Percentiles rank a stretch among this genome's conserved stretches.
These are phyloP conservation scores for Macrophya alboannulata DNA, from an alignment of 2,888 invertebrate species.

Conservation along the genomic window DNA sequence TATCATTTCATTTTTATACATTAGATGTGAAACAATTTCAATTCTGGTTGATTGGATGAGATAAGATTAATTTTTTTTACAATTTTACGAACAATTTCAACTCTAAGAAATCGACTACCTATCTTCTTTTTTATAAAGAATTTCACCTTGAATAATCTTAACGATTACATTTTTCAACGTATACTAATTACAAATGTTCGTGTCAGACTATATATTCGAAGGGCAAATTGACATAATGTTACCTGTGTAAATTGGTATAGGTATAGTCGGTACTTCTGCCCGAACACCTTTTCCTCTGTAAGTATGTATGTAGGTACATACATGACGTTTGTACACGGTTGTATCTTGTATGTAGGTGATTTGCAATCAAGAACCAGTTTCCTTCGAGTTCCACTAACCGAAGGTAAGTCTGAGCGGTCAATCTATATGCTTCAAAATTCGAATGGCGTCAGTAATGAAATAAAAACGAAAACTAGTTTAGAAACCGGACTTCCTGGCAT, in stretches of 20 bases:
- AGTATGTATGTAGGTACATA: background rate
- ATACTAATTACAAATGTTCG: background rate
- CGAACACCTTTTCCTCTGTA: background rate
- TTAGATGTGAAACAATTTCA: background rate
- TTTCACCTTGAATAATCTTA: too few species aligned
- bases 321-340: background rate
- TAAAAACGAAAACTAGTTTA: conserved; percentile 5
- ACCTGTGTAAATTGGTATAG: background rate
- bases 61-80: background rate
- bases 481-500: background rate
- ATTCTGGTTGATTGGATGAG: background rate
- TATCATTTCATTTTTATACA: background rate
- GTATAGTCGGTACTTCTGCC: background rate
- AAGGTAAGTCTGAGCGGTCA: conserved; percentile 14
- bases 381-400: conserved; percentile 11
- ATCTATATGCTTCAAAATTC: background rate
- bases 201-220: background rate
- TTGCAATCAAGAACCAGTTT: conserved; percentile 46
- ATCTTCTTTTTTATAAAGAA: background rate
- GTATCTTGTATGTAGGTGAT: conserved; percentile 5
- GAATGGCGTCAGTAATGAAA: background rate
- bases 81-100: background rate
- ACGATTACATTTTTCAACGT: background rate
- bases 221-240: background rate
- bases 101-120: background rate